Evolutionary conservation across 2,113 vertebrate species (phyloP).

Genomic region (Ariopsis seemanni): DNA sequence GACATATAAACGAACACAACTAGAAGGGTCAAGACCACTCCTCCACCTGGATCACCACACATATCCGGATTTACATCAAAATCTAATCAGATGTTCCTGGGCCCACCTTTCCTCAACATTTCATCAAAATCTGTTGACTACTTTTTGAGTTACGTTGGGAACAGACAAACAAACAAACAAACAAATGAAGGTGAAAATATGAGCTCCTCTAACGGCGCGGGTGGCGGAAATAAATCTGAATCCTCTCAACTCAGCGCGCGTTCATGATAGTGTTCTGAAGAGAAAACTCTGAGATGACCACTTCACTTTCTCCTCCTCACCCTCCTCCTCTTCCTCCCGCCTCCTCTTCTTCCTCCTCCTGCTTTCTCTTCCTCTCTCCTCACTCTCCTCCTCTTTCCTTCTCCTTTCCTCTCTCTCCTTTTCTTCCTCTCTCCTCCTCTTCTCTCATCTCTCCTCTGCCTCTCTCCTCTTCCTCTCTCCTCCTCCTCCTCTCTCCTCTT

Average conservation of each 20-base stretch:
- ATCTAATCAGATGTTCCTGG: too few species aligned
- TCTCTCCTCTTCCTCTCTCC: background rate
- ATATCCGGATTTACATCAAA: too few species aligned
- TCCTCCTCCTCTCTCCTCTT: background rate
- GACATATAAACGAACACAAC: background rate
- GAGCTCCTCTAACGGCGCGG: too few species aligned
- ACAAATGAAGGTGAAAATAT: too few species aligned
- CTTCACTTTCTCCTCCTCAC: slow-evolving; percentile 7
- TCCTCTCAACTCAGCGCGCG: background rate
- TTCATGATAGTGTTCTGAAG: background rate
- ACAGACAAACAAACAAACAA: too few species aligned
- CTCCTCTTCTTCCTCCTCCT: background rate
- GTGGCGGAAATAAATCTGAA: background rate
- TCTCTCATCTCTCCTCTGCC: background rate
- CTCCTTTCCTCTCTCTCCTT: background rate
- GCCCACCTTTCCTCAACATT: too few species aligned
- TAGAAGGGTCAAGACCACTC: too few species aligned
- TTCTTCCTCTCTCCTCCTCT: background rate
- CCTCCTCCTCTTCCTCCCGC: background rate
- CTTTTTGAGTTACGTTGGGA: too few species aligned
- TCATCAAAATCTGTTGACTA: too few species aligned
- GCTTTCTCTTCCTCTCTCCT: background rate
- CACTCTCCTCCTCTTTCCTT: background rate
- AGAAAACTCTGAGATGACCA: background rate
- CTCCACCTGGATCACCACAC: too few species aligned